Evolutionary conservation across 2,797 vertebrate genomes (phyloP).

Genomic region (Sardinella longiceps): DNA sequence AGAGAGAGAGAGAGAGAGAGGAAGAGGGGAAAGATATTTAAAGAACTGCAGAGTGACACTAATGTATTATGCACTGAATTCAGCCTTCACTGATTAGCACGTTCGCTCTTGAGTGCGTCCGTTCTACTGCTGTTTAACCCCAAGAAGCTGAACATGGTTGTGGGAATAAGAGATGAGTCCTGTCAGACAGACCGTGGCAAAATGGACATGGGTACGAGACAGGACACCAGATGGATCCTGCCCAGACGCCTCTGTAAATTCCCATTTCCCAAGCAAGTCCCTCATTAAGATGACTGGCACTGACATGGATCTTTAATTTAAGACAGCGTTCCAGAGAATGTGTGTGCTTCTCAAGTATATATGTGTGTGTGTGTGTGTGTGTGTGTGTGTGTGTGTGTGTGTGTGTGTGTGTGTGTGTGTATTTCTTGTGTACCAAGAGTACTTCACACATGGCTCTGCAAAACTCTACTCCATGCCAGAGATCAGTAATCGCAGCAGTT

Average conservation of each 20-base stretch:
- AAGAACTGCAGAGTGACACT: slow-evolving; percentile 4
- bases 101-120: neutral
- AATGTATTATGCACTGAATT: neutral
- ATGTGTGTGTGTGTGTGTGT: neutral
- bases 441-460: neutral
- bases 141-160: neutral
- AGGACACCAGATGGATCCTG: neutral
- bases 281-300: slow-evolving; percentile 6
- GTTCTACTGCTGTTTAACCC: neutral
- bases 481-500: neutral
- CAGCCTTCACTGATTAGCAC: neutral
- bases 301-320: neutral
- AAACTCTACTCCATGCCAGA: neutral
- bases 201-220: neutral
- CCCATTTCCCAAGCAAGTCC: neutral
- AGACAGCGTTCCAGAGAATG: slow-evolving; percentile 11
- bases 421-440: neutral
- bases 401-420: neutral
- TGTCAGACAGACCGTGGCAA: neutral
- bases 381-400: neutral
- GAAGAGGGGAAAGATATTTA: neutral
- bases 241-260: slow-evolving; percentile 10
- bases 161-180: neutral
- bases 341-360: neutral
- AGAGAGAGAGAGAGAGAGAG: neutral